Evolutionary conservation across 2,113 vertebrate genomes (phyloP), one percentile per base, ranked within the genome.

Genomic region (Alligator sinensis): DNA sequence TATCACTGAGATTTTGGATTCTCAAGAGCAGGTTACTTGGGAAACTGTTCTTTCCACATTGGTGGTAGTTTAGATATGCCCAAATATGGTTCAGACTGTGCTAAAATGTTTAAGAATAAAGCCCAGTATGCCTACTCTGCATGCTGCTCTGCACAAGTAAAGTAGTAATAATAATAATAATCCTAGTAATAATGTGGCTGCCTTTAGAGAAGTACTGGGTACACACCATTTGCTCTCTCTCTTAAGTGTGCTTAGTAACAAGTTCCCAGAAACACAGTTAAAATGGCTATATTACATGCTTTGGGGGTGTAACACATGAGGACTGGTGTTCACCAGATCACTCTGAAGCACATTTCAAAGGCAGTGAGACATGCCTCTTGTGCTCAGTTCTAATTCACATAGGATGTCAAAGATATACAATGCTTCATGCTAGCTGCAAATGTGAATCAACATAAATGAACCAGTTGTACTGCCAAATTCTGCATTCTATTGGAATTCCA

Each of bases 401-500:
- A 16, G 81, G 61, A 21, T 93, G 54, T 91, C 24, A 0, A 2
- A 57, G 34, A 80, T 79, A 11, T 8, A 75, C 19, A 0, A 0
- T 25, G 12, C 54, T 84, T 64, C 55, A 63, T 66, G 54, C 66
- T 82, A 30, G 82, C 12, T 54, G 57, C n/a, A 63, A 15, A 94
- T 76, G 81, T 84, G 95, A 83, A 90, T 81, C 63, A 75, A 86
- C 38, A 64, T 79, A 74, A 92, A 16, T 90, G 88, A 87, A 89
- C 64, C 30, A 84, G 64, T 82, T 77, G 24, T 30, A 82, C 60
- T 28, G 61, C 78, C 82, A 82, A 25, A 85, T 91, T 93, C 88
- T 92, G 54, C 62, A 81, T 96, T 85, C 63, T 89, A 70, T 30
- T 93, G 79, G 78, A 94, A 90, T 21, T 57, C 64, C 74, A 91